Evolutionary conservation across 2,113 vertebrate species (phyloP), one percentile per base, ranked within the genome.

Genomic region (Hippoglossus stenolepis): DNA sequence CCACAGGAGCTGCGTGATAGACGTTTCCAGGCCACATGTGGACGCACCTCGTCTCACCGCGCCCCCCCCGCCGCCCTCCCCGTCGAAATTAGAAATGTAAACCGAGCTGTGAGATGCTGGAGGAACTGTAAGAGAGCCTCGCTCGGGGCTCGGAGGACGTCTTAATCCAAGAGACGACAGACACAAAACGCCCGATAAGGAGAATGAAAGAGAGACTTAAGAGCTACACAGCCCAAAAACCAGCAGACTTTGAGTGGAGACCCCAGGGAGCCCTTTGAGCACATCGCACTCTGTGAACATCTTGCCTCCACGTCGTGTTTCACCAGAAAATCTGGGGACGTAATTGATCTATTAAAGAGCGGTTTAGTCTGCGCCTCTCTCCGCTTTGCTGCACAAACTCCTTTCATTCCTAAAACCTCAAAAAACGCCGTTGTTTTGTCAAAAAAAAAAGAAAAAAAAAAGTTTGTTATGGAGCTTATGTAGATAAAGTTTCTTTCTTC

Each of bases 291-390:
- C 21, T 77, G 65, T 79, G 82, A 87, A 87, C 75, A 79, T 87
- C 76, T 65, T 68, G 59, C 73, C 17, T 73, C 59, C 17, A 31
- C 43, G 45, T 66, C n/a, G 59, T 65, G 69, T 79, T 86, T 76
- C 64, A 70, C 56, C 75, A 76, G 75, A 61, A 80, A 77, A 66
- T 79, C 75, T 49, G 75, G 21, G 26, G 40, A 79, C 47, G 65
- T 85, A 72, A 87, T 79, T 83, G 80, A 91, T 87, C 86, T 75
- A 62, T 85, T 76, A 77, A 85, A 83, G 74, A 73, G 28, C 11
- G 57, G 77, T 85, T 85, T 80, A 78, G 76, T 73, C 63, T 17
- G 57, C 0, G 18, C 28, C 13, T 23, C 45, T 56, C 3, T 78
- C 57, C 61, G 65, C 78, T 82, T 76, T 85, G 68, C 49, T 57